Percentiles rank a stretch among this genome's conserved stretches.
These are phyloP conservation scores for Scolopax rusticola DNA, from an alignment of 2,797 vertebrate species.

Conservation along the genomic window DNA sequence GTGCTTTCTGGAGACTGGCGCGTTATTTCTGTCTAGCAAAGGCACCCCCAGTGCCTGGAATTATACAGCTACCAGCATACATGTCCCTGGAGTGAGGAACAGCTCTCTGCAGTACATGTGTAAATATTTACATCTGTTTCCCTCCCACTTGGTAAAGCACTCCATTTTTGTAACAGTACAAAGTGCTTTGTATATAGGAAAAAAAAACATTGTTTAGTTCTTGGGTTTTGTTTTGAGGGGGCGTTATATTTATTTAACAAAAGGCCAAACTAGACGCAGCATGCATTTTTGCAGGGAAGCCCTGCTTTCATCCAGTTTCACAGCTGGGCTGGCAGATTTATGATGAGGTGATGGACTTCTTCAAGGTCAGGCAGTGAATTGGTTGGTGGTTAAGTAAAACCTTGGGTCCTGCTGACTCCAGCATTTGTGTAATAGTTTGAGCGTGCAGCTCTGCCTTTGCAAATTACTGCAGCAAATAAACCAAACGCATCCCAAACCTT, in stretches of 20 bases:
- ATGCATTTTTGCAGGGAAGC: not conserved
- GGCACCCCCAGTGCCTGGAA: not conserved
- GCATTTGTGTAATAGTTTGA: not conserved
- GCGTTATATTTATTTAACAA: constrained; percentile 45
- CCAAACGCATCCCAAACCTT: not conserved
- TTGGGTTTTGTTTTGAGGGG: constrained; percentile 17
- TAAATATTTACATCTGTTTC: constrained; percentile 63
- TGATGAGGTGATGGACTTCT: constrained; percentile 3
- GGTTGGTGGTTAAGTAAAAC: not conserved
- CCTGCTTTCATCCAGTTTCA: not conserved
- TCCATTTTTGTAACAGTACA: constrained; percentile 20
- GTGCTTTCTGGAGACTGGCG: not conserved
- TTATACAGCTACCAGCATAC: not conserved
- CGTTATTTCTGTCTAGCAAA: not conserved
- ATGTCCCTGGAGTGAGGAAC: not conserved
- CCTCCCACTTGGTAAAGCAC: constrained; percentile 41
- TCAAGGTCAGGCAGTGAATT: not conserved
- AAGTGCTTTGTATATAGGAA: constrained; percentile 6
- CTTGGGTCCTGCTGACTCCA: not conserved
- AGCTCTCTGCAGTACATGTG: not conserved
- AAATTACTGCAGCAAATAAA: not conserved
- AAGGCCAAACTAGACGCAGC: not conserved
- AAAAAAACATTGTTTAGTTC: not conserved
- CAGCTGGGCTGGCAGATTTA: constrained; percentile 7
- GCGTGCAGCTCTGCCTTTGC: not conserved